These are phyloP conservation scores for Monochamus alternatus DNA, from an alignment of 2,888 invertebrate genomes.

Conservation along the genomic window DNA sequence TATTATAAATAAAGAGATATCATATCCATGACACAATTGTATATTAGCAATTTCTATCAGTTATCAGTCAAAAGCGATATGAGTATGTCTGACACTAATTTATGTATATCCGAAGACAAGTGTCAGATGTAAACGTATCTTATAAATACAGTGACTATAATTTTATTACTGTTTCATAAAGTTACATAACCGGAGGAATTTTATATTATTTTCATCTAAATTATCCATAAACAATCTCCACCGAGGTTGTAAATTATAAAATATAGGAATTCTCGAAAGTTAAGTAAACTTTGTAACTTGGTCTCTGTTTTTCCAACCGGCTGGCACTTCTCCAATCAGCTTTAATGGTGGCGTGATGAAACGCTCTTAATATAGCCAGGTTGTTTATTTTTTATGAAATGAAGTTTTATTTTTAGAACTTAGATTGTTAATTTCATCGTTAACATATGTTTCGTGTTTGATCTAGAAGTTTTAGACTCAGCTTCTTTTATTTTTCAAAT, in stretches of 20 bases:
- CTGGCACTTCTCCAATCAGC: slow-evolving; percentile 33
- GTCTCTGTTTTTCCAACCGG: slow-evolving; percentile 8
- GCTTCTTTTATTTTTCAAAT: not conserved
- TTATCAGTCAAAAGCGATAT: too few species aligned
- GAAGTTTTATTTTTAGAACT: slow-evolving; percentile 3
- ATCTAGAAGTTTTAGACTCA: too few species aligned
- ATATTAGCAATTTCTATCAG: too few species aligned
- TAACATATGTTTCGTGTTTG: slow-evolving; percentile 7
- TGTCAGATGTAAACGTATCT: too few species aligned
- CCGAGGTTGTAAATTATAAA: slow-evolving; percentile 3
- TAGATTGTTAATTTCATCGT: not conserved
- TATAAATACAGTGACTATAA: too few species aligned
- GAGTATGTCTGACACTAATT: too few species aligned
- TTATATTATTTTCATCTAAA: not conserved
- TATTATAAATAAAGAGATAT: too few species aligned
- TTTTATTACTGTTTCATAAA: too few species aligned
- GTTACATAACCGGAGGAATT: not conserved
- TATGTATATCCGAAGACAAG: too few species aligned
- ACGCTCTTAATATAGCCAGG: slow-evolving; percentile 29
- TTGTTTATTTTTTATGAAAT: slow-evolving; percentile 13
- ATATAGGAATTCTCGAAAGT: not conserved
- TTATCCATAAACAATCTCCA: not conserved
- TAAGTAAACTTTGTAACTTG: slow-evolving; percentile 12
- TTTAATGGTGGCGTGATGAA: slow-evolving; percentile 18
- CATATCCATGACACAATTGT: too few species aligned